Evolutionary conservation across 1,140 invertebrate genomes (phyloP), one percentile per base, ranked within the genome.

Genomic region (Drosophila sp.): DNA sequence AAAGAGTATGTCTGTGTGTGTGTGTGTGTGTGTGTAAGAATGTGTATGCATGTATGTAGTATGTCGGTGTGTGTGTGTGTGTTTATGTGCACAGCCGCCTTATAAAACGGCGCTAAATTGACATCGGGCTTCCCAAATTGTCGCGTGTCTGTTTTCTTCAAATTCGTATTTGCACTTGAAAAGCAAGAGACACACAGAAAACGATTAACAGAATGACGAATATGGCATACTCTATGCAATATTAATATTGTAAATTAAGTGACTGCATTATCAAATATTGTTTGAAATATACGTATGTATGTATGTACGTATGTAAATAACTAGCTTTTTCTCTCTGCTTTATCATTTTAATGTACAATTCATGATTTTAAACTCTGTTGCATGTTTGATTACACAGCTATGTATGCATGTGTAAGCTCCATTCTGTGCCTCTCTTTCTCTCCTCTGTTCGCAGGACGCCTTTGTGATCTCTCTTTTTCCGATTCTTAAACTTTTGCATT

Each of bases 101-200:
- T 72, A 75, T 72, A 76, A 76, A 72, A 76, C 70, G 72, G 72
- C 72, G 72, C 72, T 78, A 75, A 78, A 78, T 78, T 78, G 75
- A 57, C 72, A 78, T 61, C 73, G 66, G 75, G 64, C 65, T 54
- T 71, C 65, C 65, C 58, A 78, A 78, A 75, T 71, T 75, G 75
- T 78, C 75, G 72, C 72, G 75, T 78, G 75, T 48, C 72, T 77
- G 72, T 61, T 78, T 75, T 65, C 72, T 71, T 75, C 29, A 40
- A 77, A 76, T 66, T 76, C 59, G 75, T 76, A 76, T 76, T 73
- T 76, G 74, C 70, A 73, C 70, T 72, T 72, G 73, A 72, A 61
- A 56, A 66, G 62, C 51, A 64, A 53, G 46, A 66, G 45, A 61
- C 56, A 61, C 2, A 50, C 45, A 67, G 27, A 59, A 4, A 21